Percentiles rank a stretch among this genome's conserved stretches.
Conservation (phyloP, 2,113 vertebrate genomes). For the Dissostichus mawsoni region DNA sequence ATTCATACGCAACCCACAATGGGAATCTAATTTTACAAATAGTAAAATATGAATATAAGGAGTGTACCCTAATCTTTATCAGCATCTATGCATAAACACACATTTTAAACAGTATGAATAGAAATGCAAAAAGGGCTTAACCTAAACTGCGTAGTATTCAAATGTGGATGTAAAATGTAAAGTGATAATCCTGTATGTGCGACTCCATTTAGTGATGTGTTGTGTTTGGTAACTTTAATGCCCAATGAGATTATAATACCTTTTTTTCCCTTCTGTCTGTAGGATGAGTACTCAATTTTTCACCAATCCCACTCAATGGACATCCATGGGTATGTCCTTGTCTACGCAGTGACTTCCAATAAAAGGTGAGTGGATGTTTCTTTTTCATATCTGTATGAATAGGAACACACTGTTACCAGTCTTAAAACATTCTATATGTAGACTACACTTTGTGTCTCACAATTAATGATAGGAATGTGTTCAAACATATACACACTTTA, state of each 20-base stretch:
- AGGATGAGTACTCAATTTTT: constrained; percentile 92
- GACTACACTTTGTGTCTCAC: background rate
- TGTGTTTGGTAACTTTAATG: background rate
- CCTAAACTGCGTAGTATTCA: no score
- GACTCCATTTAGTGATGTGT: background rate
- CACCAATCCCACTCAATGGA: constrained; percentile 88
- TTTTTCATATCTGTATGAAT: background rate
- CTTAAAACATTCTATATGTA: background rate
- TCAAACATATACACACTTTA: background rate
- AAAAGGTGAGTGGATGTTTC: constrained; percentile 82
- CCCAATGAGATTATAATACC: background rate
- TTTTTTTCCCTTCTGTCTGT: constrained; percentile 18
- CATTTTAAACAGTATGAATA: no score
- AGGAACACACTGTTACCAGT: background rate
- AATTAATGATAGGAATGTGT: background rate
- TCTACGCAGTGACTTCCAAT: constrained; percentile 89
- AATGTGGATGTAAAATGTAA: background rate
- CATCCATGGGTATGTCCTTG: constrained; percentile 89
- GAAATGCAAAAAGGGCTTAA: no score
- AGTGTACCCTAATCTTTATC: no score
- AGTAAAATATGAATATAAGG: no score
- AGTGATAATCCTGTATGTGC: background rate
- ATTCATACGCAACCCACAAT: no score
- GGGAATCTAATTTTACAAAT: no score
- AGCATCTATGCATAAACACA: no score